These are phyloP conservation scores for Danaus chrysippus DNA, from an alignment of 2,888 invertebrate genomes.

Conservation along the genomic window DNA sequence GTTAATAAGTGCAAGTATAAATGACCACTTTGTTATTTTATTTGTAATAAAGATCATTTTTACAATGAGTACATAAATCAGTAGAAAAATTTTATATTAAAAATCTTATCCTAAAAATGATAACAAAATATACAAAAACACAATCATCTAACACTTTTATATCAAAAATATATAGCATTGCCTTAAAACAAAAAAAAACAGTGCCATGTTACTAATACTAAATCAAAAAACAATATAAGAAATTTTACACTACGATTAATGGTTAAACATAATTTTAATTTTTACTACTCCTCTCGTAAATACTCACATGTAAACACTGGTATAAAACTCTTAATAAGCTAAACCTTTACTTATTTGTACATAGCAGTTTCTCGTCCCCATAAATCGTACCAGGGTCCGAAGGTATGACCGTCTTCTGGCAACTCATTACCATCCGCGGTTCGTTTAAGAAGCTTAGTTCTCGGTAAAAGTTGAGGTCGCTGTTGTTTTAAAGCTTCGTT, in stretches of 20 bases:
- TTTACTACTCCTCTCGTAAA: constrained; percentile 14
- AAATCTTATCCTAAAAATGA: no score
- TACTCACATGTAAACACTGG: constrained; percentile 19
- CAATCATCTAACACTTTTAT: no score
- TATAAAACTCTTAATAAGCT: constrained; percentile 29
- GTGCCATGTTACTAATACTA: no score
- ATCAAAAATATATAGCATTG: no score
- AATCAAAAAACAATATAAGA: no score
- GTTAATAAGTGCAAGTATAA: no score
- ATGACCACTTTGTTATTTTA: no score
- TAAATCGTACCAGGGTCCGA: constrained; percentile 93
- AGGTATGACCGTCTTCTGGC: constrained; percentile 83
- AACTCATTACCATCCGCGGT: constrained; percentile 69
- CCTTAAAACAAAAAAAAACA: no score
- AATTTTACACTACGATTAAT: constrained; percentile 4
- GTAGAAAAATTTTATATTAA: no score
- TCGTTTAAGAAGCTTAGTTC: constrained; percentile 84
- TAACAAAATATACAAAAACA: no score
- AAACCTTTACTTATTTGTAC: constrained; percentile 71
- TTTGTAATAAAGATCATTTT: no score
- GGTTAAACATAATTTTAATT: constrained; percentile 14
- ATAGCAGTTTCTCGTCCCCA: constrained; percentile 88
- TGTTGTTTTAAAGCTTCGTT: constrained; percentile 74
- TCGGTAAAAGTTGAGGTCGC: constrained; percentile 81
- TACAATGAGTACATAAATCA: no score